Base-by-base conservation (phyloP, 2,113 vertebrate genomes). In the Sus scrofa region DNA sequence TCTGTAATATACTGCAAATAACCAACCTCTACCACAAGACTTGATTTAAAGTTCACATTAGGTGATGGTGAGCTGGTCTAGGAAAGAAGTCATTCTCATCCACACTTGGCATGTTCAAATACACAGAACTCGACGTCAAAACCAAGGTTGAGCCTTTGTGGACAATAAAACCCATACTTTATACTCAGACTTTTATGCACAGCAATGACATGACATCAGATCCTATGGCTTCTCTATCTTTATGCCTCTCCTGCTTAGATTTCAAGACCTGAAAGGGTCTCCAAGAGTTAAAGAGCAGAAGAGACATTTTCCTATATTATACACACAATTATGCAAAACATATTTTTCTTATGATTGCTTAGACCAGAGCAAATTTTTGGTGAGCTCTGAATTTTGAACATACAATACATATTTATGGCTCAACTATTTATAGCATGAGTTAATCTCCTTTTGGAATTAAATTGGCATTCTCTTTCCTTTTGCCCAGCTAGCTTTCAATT, bases 1-100 rank as follows among this genome's bases (percentile, higher is more conserved):
- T 85, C 74, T 94, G 44, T 98, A 98, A 97, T 97, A 93, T 89
- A 60, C 92, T 95, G 92, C 83, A 87, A 89, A 97, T 91, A 96
- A 96, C 26, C 77, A 97, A 56, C 94, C 73, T 93, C 87, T 79
- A 54, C 74, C 96, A 12, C 71, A 83, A 68, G 78, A 62, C 73
- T 96, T 89, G 84, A 91, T 93, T 95, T 96, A 97, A 89, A 32
- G 37, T 79, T 96, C 91, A 75, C 20, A 87, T 96, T 97, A 95
- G 93, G 88, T 6, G 0, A 34, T 92, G 26, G 62, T 96, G 96
- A 94, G 83, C 73, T 95, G 68, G 95, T 62, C 54, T 83, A 79
- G 91, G 86, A 93, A 96, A 86, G 92, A 91, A 97, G 82, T 79
- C 78, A 89, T 83, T 60, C 79, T 95, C 20, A 85, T 88, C 91